Base-by-base conservation (phyloP, 2,113 vertebrate species). In the Oreochromis niloticus region DNA sequence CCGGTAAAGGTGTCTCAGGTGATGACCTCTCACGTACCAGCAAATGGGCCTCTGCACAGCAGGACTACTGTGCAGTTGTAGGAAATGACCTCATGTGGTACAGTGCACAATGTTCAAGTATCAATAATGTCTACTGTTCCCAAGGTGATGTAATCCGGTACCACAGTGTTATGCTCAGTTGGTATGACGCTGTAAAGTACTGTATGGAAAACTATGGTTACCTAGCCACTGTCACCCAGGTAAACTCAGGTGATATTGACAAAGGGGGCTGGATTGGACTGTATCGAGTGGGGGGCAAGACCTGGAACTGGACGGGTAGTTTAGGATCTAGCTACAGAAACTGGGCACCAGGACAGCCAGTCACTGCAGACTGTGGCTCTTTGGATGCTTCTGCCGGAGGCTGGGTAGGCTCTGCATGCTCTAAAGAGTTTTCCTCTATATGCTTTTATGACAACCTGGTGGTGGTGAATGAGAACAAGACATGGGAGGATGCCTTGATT, bases 381-480 rank as follows among this genome's bases (percentile, higher is more conserved):
- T 43, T 59, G 52, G 0, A 50, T 10, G 0, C 1, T 3, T 0
- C 0, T 2, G 2, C 0, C 1, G 0, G 13, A 9, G 1, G 4
- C n/a, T 93, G 32, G 41, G 0, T 27, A 7, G 71, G 68, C 32
- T 5, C 2, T 1, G 2, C 1, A 0, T 94, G 94, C 71, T 27
- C 32, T 6, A 1, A 30, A 16, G 0, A 6, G 57, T 41, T 0
- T 41, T 2, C 4, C 17, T 3, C 24, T 34, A 0, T 55, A 14
- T 95, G 94, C 16, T 34, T 6, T 7, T 4, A 7, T 6, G 91
- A 92, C 68, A 83, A 85, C 32, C 55, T 93, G 86, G 16, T 88
- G 81, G 2, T 95, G 41, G 90, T 94, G 73, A 89, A 86, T 0
- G 80, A 92, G 87, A 92, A 63, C 9, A 93, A 89, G 91, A 92